Percentiles rank a stretch among this genome's conserved stretches.
Evolutionary conservation across 2,888 invertebrate species (phyloP).

Genomic region (Synergus itoensis): DNA sequence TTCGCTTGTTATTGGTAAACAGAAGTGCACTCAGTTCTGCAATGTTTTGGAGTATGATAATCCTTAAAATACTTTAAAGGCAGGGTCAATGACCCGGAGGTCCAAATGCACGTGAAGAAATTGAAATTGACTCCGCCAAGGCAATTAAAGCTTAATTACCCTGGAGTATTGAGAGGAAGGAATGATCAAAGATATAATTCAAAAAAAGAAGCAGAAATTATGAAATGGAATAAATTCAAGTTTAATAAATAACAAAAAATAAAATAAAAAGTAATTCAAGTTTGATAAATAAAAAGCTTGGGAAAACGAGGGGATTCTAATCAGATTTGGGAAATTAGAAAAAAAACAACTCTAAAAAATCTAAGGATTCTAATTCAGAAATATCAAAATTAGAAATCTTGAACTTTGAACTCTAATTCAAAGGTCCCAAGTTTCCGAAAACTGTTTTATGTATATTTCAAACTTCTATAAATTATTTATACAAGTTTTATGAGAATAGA

Average conservation of each 20-base stretch:
- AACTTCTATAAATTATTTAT: background rate
- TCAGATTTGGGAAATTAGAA: no score
- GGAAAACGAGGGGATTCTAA: no score
- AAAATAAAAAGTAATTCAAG: no score
- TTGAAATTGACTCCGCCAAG: conserved; percentile 6
- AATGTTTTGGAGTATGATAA: background rate
- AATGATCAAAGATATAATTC: background rate
- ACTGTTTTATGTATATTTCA: background rate
- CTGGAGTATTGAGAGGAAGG: background rate
- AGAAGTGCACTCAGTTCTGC: background rate
- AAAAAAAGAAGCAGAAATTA: background rate
- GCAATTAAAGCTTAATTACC: conserved; percentile 8
- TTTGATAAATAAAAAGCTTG: background rate
- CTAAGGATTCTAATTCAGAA: no score
- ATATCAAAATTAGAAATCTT: no score
- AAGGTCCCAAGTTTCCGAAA: no score
- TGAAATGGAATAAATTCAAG: background rate
- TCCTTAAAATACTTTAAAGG: conserved; percentile 14
- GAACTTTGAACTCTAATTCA: no score
- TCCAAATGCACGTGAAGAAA: background rate
- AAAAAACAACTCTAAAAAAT: background rate
- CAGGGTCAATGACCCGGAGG: conserved; percentile 14
- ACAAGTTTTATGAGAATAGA: background rate
- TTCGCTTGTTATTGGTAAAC: background rate
- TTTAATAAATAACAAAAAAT: background rate